A percentile compares a stretch with the other conserved stretches of the same genome.
These are phyloP conservation scores for Coelopa pilipes DNA, from an alignment of 2,888 invertebrate species.

Conservation along the genomic window DNA sequence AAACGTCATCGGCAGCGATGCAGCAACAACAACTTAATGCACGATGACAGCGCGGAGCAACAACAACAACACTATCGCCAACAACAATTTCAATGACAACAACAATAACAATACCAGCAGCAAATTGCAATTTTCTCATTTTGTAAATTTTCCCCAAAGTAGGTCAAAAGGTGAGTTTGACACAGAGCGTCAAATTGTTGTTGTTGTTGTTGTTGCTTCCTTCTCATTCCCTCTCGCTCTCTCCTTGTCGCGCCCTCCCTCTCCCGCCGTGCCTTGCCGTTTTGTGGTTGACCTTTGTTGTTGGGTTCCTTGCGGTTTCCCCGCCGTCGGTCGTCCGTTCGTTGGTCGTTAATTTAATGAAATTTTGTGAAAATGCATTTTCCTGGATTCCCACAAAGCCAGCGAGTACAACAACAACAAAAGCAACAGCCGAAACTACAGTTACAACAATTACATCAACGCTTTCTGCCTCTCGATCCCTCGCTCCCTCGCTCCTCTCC, in stretches of 20 bases:
- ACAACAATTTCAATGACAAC: too few relatives aligned
- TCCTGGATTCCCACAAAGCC: not conserved
- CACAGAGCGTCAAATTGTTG: not conserved
- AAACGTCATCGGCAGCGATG: too few relatives aligned
- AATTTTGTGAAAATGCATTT: slow-evolving; percentile 18
- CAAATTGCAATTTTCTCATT: slow-evolving; percentile 10
- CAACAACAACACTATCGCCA: too few relatives aligned
- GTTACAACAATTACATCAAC: too few relatives aligned
- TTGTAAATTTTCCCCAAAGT: not conserved
- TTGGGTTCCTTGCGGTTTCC: not conserved
- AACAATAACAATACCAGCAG: not conserved
- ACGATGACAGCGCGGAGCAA: too few relatives aligned
- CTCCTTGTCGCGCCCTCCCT: not conserved
- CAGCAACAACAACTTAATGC: too few relatives aligned
- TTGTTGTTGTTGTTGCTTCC: not conserved
- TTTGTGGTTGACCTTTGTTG: not conserved
- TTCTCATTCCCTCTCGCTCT: too few relatives aligned
- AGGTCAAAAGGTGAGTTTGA: slow-evolving; percentile 23
- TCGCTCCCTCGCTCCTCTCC: too few relatives aligned
- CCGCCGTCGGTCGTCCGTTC: not conserved
- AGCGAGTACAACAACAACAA: too few relatives aligned
- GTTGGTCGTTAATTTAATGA: not conserved
- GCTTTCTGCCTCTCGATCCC: too few relatives aligned
- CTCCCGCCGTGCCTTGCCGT: not conserved
- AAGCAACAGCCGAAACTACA: too few relatives aligned